Percentiles rank a stretch among this genome's conserved stretches.
Conservation (phyloP, 2,888 invertebrate genomes). For the Ptychoptera albimana region DNA sequence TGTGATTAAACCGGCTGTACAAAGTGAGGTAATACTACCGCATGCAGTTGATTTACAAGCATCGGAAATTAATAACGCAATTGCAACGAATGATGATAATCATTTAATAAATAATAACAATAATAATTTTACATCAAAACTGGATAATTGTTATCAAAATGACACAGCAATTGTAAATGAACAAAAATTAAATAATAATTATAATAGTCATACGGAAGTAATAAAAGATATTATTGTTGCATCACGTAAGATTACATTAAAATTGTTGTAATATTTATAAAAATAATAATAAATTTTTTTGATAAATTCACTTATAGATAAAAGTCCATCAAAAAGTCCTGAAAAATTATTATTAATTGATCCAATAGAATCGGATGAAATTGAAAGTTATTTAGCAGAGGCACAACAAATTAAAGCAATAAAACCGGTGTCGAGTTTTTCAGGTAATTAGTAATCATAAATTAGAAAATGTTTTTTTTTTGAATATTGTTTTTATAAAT, state of each 20-base stretch:
- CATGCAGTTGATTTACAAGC: background rate
- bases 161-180: background rate
- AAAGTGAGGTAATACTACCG: conserved; percentile 7
- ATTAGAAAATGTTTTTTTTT: background rate
- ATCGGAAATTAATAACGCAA: background rate
- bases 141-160: background rate
- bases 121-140: conserved; percentile 11
- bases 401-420: conserved; percentile 23
- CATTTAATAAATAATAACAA: conserved; percentile 19
- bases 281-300: background rate
- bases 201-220: background rate
- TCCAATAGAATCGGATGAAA: conserved; percentile 5
- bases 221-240: background rate
- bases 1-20: conserved; percentile 6
- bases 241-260: no score
- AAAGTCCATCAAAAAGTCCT: conserved; percentile 16
- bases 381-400: conserved; percentile 39
- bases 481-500: background rate
- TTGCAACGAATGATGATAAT: conserved; percentile 14
- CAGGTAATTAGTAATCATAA: conserved; percentile 11
- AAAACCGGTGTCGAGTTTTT: conserved; percentile 11
- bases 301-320: conserved; percentile 8
- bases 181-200: background rate
- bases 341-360: conserved; percentile 12
- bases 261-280: no score